Conservation (phyloP, 2,888 invertebrate species). For the Hoplodrina ambigua region DNA sequence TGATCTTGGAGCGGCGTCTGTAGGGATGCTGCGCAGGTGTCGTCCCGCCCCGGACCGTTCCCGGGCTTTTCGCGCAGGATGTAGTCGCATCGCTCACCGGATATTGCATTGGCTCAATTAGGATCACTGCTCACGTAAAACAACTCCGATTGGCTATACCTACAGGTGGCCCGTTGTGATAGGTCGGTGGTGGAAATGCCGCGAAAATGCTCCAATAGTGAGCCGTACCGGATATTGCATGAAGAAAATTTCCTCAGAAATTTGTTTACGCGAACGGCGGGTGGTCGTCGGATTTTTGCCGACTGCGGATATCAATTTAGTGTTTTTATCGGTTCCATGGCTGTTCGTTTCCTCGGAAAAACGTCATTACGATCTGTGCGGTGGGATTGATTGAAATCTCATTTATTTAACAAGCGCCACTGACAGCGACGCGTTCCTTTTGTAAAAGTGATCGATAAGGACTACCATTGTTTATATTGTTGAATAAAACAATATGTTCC, state of each 20-base stretch:
- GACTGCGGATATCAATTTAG: constrained; percentile 83
- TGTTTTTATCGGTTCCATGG: constrained; percentile 72
- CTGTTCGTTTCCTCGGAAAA: constrained; percentile 71
- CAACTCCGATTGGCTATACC: constrained; percentile 74
- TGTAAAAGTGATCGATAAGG: constrained; percentile 73
- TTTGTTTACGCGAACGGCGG: constrained; percentile 85
- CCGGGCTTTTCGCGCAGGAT: constrained; percentile 89
- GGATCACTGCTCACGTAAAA: constrained; percentile 76
- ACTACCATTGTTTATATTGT: constrained; percentile 69
- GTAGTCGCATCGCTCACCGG: constrained; percentile 80
- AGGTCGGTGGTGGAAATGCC: constrained; percentile 77
- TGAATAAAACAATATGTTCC: constrained; percentile 49
- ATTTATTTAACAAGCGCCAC: constrained; percentile 43
- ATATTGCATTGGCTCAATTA: constrained; percentile 84
- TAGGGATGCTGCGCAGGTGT: constrained; percentile 87
- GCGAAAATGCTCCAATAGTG: constrained; percentile 80
- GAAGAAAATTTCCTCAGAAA: constrained; percentile 87
- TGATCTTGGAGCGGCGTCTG: constrained; percentile 85
- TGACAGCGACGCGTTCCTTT: constrained; percentile 38
- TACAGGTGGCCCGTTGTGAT: constrained; percentile 65
- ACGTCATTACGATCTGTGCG: constrained; percentile 53
- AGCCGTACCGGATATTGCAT: constrained; percentile 83
- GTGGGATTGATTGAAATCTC: constrained; percentile 45
- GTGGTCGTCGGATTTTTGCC: constrained; percentile 76
- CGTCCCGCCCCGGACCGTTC: constrained; percentile 78